Conservation (phyloP, 2,113 vertebrate species). For the Epinephelus fuscoguttatus region DNA sequence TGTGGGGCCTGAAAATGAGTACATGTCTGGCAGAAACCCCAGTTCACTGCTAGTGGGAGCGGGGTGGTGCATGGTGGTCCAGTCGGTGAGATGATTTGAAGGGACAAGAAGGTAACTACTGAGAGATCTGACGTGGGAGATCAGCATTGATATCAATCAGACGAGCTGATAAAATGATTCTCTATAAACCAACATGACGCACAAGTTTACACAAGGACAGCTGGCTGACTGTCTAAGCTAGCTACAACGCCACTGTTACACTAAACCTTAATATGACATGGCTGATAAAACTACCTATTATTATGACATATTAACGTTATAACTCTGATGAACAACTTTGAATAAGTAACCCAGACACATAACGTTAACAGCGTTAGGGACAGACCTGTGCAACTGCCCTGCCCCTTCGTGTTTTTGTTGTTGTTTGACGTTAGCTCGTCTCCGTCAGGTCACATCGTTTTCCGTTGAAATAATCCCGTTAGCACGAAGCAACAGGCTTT, state of each 20-base stretch:
- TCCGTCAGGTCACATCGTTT: neutral
- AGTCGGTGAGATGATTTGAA: slow-evolving; percentile 15
- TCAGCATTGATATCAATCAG: slow-evolving; percentile 9
- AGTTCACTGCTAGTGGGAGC: slow-evolving; percentile 64
- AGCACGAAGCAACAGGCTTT: neutral
- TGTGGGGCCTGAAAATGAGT: slow-evolving; percentile 71
- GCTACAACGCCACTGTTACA: neutral
- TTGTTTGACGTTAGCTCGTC: slow-evolving; percentile 47
- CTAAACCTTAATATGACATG: neutral
- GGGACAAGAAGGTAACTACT: slow-evolving; percentile 1
- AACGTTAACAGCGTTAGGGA: neutral
- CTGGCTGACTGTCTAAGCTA: slow-evolving; percentile 5
- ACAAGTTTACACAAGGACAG: neutral
- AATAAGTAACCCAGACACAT: neutral
- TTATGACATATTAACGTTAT: neutral
- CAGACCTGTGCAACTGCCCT: slow-evolving; percentile 54
- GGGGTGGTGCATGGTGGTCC: slow-evolving; percentile 72
- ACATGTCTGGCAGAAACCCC: slow-evolving; percentile 77
- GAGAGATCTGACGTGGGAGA: slow-evolving; percentile 21
- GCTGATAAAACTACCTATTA: neutral
- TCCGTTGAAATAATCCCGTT: neutral
- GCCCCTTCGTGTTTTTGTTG: slow-evolving; percentile 53
- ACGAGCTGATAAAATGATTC: neutral
- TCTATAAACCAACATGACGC: slow-evolving; percentile 12
- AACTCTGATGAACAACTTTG: neutral